Percentiles rank a stretch among this genome's conserved stretches.
Conservation (phyloP, 2,797 vertebrate genomes). For the Protonibea diacanthus region DNA sequence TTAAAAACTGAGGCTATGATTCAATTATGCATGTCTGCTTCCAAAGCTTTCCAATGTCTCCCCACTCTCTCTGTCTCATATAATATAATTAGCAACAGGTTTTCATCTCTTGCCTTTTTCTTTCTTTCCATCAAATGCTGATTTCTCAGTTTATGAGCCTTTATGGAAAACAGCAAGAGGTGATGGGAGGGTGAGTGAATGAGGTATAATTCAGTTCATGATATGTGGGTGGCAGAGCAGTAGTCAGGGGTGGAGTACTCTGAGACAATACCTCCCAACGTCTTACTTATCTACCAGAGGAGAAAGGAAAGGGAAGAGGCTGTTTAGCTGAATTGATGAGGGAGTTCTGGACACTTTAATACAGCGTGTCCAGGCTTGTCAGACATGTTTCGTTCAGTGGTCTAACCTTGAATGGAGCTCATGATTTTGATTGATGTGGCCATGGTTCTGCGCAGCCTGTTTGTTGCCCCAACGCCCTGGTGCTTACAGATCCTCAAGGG, state of each 20-base stretch:
- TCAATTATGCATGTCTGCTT: constrained; percentile 72
- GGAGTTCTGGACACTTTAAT: constrained; percentile 63
- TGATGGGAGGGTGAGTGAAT: constrained; percentile 39
- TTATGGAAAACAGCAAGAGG: constrained; percentile 37
- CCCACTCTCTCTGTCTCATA: constrained; percentile 46
- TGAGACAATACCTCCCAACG: constrained; percentile 46
- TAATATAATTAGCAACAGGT: constrained; percentile 76
- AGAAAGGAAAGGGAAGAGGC: constrained; percentile 41
- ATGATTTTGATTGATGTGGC: constrained; percentile 82
- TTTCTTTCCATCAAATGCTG: constrained; percentile 42
- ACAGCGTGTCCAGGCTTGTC: constrained; percentile 69
- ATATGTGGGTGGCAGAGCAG: constrained; percentile 36
- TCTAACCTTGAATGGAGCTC: constrained; percentile 72
- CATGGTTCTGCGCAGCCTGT: constrained; percentile 52
- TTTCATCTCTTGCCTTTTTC: constrained; percentile 47
- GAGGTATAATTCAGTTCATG: constrained; percentile 34
- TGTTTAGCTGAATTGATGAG: constrained; percentile 64
- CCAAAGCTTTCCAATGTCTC: constrained; percentile 41
- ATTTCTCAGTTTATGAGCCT: constrained; percentile 44
- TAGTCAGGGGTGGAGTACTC: constrained; percentile 38
- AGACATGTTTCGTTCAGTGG: constrained; percentile 74
- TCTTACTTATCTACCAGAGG: constrained; percentile 44
- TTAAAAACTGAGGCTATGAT: constrained; percentile 68
- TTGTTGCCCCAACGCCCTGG: constrained; percentile 67
- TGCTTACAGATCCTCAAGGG: constrained; percentile 58